Evolutionary conservation across 2,113 vertebrate genomes (phyloP), one percentile per base, ranked within the genome.

Genomic region (Microcebus lehilahytsara): DNA sequence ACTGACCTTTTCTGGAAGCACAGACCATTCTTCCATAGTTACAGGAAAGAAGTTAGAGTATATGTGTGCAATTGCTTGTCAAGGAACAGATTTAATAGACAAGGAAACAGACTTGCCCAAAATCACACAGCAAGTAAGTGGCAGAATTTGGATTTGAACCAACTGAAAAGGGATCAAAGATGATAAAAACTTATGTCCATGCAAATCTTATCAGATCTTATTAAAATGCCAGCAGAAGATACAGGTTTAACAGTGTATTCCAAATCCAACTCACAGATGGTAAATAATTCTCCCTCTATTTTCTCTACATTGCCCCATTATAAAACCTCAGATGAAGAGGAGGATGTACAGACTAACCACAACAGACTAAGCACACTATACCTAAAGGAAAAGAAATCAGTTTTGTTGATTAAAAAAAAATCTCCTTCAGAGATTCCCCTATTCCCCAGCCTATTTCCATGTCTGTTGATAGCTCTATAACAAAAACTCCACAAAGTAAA

Each of bases 321-420:
- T 49, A 72, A 89, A 96, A 79, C 32, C 60, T 94, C 22, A 80
- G 56, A 20, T 84, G n/a, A 79, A 12, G 4, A 87, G 37, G 67
- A 4, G 30, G 42, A 94, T 89, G 49, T 53, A 89, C 27, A 87
- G 8, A 89, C 34, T 89, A 20, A 81, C 69, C 75, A 85, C 5
- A 51, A 89, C 22, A 95, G 30, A 78, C 27, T 80, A 85, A 89
- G 32, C 20, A 95, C 46, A 71, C 11, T n/a, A 86, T 2, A 90
- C 25, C 16, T 62, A 91, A 95, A 84, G 56, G 56, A 46, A 86
- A 93, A 93, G 17, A 95, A 87, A 2, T 34, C 3, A 93, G 74
- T 67, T 84, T 72, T 96, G 22, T 42, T 96, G 22, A 95, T 84
- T 84, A 74, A 93, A 87, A 94, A 94, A 60, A 42, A 9, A 72